Base-by-base conservation (phyloP, 2,888 invertebrate genomes). In the Amblyjoppa proteus region DNA sequence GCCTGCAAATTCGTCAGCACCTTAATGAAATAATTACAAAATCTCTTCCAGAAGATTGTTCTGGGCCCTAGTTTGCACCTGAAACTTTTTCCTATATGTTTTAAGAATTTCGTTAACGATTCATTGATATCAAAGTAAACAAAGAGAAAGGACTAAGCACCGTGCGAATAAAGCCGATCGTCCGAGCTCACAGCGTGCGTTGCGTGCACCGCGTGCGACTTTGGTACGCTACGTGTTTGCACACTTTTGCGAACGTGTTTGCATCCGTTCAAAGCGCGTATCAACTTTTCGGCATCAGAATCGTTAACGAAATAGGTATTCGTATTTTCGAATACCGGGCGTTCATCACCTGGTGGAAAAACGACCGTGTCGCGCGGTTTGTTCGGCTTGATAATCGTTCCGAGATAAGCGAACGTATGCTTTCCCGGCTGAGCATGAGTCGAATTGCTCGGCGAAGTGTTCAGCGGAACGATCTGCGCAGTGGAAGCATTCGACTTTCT, bases 401-500 rank as follows among this genome's bases (percentile, higher is more conserved):
- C 93, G 38, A 94, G 89, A 89, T 93, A 94, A 2, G 94, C 93
- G 84, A 94, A 92, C 3, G 94, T 91, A 84, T 94, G 94, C 84
- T 94, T 94, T 74, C 92, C 92, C 41, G 91, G 76, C 76, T 91
- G 91, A 20, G 91, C 90, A 84, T 92, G 91, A 16, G 89, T 81
- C 45, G 90, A 91, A 88, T 89, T 93, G 53, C 90, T 90, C 81
- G 91, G 91, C 61, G 91, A 81, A 13, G 93, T 88, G 87, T 89
- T 92, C 66, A 94, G 85, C 56, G 93, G 93, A 83, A 94, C 90
- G 69, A 94, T 94, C 89, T 94, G 94, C 75, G 94, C 93, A 68
- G 92, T 89, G 34, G 94, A 91, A 13, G 91, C 84, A 66, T 91
- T 91, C 16, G 93, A 90, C 76, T 93, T 93, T 84, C 93, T 90